These are phyloP conservation scores for Oryctes rhinoceros DNA, from an alignment of 1,140 invertebrate genomes.

Conservation along the genomic window DNA sequence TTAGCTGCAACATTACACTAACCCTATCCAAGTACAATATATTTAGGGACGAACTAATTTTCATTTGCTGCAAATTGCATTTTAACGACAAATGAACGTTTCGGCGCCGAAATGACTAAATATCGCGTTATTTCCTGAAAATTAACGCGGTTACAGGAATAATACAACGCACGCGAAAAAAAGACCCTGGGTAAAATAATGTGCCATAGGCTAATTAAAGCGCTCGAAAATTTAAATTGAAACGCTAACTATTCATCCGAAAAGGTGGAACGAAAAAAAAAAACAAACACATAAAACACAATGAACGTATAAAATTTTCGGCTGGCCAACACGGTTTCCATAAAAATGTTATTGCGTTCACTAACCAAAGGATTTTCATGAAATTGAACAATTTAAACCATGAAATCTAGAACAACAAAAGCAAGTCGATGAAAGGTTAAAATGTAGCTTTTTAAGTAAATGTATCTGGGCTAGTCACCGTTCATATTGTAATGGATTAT, in stretches of 20 bases:
- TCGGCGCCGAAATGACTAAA: neutral
- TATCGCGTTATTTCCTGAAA: constrained; percentile 13
- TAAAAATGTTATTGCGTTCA: neutral
- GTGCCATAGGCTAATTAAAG: constrained; percentile 27
- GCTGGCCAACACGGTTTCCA: neutral
- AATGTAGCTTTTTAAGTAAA: no score
- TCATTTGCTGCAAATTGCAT: neutral
- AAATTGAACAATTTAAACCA: no score
- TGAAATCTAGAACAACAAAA: no score
- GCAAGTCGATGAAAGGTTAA: no score
- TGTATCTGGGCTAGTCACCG: no score
- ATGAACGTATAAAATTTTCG: neutral
- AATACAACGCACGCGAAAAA: neutral
- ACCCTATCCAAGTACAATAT: no score
- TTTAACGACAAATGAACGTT: constrained; percentile 1
- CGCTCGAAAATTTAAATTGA: constrained; percentile 31
- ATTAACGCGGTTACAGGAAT: neutral
- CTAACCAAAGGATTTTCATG: no score
- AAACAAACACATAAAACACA: neutral
- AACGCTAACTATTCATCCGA: neutral
- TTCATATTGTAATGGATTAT: no score
- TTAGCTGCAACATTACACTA: no score
- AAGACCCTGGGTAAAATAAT: neutral
- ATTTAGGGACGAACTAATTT: neutral
- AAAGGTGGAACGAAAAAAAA: constrained; percentile 2